Base-by-base conservation (phyloP, 2,888 invertebrate genomes). In the Clivina fossor region DNA sequence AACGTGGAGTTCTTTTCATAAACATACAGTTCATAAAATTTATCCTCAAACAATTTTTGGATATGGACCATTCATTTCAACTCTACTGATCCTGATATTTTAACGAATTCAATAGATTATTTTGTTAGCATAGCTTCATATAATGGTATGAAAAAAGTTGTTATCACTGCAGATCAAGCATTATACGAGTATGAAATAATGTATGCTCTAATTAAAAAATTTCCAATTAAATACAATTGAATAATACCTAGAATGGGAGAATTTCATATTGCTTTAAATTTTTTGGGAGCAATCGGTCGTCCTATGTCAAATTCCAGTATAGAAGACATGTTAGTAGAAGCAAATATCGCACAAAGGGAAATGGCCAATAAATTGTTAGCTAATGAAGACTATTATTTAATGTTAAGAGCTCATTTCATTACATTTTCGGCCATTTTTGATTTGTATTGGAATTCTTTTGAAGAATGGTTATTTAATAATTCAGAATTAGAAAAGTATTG, bases 241-340 rank as follows among this genome's bases (percentile, higher is more conserved):
- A 22, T 53, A 5, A 44, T 53, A 35, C 44, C 53, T 4, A 33
- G 53, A 24, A 53, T 53, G 44, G 53, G 53, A 4, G 54, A 37
- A 18, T 54, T 46, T 28, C 54, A 54, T 46, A 54, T 54, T 28
- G 13, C 8, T 37, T 8, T 54, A 18, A 54, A 46, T 46, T 54
- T 37, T 32, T 20, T 54, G 20, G 35, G 53, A 3, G 51, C 43
- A 15, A 33, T 53, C 11, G 53, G 53, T 1, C 41, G 19, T 19
- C 8, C 24, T 22, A 40, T 40, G 40, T 18, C 18, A 8, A 24
- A 20, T 26, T 46, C 55, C 3, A 30, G 46, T 22, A 32, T 56
- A 24, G 40, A 40, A 22, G 22, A 47, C 3, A 4, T 56, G 4
- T 22, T 56, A 13, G 56, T 56, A 4, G 22, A 26, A 7, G 40